A percentile compares a stretch with the other conserved stretches of the same genome.
These are phyloP conservation scores for Alcis repandata DNA, from an alignment of 2,888 invertebrate genomes.

Conservation along the genomic window DNA sequence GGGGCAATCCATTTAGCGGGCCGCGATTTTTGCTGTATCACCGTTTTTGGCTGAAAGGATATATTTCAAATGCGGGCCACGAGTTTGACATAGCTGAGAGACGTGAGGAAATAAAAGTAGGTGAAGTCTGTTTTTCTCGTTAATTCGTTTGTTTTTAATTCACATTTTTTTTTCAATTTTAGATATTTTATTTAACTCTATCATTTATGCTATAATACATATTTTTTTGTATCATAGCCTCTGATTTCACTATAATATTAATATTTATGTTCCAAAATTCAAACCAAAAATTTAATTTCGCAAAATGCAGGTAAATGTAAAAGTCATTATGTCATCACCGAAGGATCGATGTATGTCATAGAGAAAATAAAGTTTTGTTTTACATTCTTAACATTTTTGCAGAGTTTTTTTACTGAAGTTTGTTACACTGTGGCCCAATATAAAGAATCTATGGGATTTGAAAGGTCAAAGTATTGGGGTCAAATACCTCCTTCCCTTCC, in stretches of 20 bases:
- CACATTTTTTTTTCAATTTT: no score
- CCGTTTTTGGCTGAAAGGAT: conserved; percentile 26
- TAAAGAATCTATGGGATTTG: conserved; percentile 34
- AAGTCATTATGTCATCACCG: no score
- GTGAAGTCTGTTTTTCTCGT: neutral
- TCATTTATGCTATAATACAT: no score
- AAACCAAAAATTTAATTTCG: no score
- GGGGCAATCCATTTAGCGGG: conserved; percentile 32
- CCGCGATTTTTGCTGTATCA: conserved; percentile 34
- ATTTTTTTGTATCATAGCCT: no score
- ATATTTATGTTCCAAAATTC: no score
- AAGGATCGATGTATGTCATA: no score
- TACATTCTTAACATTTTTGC: neutral
- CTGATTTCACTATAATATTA: no score
- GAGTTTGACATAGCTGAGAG: conserved; percentile 10
- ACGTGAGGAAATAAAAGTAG: neutral
- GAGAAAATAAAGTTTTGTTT: no score
- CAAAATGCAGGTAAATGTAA: no score
- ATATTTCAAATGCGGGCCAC: conserved; percentile 25
- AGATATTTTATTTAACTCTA: no score
- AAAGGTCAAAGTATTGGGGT: conserved; percentile 36
- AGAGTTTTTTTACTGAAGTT: neutral
- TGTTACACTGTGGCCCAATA: conserved; percentile 22
- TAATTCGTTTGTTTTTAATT: neutral
- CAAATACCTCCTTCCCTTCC: conserved; percentile 27